Base-by-base conservation (phyloP, 2,797 vertebrate species). In the Poeciliopsis infans region DNA sequence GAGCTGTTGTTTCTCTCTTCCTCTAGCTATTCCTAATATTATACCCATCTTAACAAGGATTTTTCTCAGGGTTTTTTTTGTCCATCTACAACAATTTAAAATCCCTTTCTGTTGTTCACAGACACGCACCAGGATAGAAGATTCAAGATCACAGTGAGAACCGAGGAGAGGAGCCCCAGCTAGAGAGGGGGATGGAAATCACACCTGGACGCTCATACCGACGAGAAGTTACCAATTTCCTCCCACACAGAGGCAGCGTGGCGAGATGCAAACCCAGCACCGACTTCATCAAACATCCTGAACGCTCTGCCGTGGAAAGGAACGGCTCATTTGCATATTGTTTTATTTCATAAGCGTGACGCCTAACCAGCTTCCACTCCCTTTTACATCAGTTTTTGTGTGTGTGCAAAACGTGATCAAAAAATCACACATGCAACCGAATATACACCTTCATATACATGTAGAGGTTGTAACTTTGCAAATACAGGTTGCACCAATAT, bases 111-210 rank as follows among this genome's bases (percentile, higher is more conserved):
- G 4, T 61, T 74, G 43, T 53, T 76, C 12, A 13, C 77, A 92
- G 92, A 79, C 16, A 2, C 51, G 36, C 82, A 87, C 13, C 75
- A 53, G 4, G 85, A 88, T 15, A 88, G 76, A 53, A 93, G 87
- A 74, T 46, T 87, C 72, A 91, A 87, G 78, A 87, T 91, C 77
- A 79, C 72, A 4, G 2, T 88, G 75, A 83, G 73, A 78, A 18
- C 43, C 2, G 81, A 85, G 41, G 87, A 87, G 25, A 87, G 75
- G 72, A 87, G 79, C 36, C 70, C 80, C 0, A 76, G 73, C 73
- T 87, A 70, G 89, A 81, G 12, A 70, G 66, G 23, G 43, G 25
- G 23, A 69, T n/a, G 7, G 12, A 28, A 45, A 45, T 45, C 12
- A n/a, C 39, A 13, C 25, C 23, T 12, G 25, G 7, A 66, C 36